Evolutionary conservation across 2,113 vertebrate genomes (phyloP).

Genomic region (Garra rufa): DNA sequence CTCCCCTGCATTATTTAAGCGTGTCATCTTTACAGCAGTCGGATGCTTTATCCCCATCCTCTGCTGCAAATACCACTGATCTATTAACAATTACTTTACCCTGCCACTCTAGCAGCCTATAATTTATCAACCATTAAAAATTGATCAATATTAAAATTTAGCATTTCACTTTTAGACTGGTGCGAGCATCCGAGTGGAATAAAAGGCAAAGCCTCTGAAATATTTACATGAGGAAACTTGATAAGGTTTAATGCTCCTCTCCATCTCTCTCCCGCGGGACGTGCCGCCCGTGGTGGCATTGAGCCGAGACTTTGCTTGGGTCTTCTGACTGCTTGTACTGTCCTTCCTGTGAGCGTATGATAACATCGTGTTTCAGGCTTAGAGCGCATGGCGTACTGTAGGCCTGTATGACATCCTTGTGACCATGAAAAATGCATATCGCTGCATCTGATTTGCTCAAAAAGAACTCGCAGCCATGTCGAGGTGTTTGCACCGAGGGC

Average conservation of each 20-base stretch:
- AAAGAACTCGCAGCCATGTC: background rate
- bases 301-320: constrained; percentile 49
- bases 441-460: background rate
- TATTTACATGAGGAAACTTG: constrained; percentile 67
- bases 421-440: constrained; percentile 21
- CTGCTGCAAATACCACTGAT: constrained; percentile 58
- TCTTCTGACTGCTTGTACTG: constrained; percentile 45
- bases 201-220: constrained; percentile 65
- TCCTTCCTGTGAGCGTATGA: background rate
- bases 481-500: background rate
- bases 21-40: constrained; percentile 57
- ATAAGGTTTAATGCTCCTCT: constrained; percentile 66
- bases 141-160: constrained; percentile 68
- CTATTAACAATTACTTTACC: constrained; percentile 66
- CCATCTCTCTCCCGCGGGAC: constrained; percentile 59
- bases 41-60: constrained; percentile 52
- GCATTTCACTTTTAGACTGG: constrained; percentile 58
- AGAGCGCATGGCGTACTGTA: background rate
- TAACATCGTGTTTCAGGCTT: constrained; percentile 20
- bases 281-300: constrained; percentile 34
- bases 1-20: constrained; percentile 66
- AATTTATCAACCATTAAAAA: constrained; percentile 68
- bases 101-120: constrained; percentile 57
- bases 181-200: constrained; percentile 61
- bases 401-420: background rate